phyloP scores from a whole-genome alignment of 2,797 vertebrate genomes.

The Crenichthys baileyi region DNA sequence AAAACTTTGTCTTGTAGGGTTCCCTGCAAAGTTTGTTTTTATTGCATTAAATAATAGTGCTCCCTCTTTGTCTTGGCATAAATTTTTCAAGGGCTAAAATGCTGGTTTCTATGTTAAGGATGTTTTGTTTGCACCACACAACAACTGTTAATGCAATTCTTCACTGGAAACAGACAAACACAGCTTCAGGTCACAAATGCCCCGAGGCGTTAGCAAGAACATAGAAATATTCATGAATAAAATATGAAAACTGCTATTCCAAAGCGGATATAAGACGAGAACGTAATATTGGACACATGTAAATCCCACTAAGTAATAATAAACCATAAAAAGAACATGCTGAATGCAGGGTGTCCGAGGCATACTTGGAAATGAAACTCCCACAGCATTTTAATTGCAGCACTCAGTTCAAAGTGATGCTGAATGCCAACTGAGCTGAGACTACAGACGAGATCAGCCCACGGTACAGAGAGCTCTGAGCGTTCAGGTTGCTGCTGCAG shows the following conservation, averaged over 20 bases:
- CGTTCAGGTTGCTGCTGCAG: conserved; percentile 64
- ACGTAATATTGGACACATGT: conserved; percentile 34
- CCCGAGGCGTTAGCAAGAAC: conserved; percentile 47
- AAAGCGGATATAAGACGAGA: conserved; percentile 33
- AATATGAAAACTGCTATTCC: conserved; percentile 40
- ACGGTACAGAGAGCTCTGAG: conserved; percentile 46
- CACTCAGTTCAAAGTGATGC: conserved; percentile 53
- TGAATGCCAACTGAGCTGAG: conserved; percentile 54
- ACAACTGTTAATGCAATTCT: conserved; percentile 35
- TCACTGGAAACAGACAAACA: conserved; percentile 22
- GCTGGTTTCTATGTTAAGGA: conserved; percentile 4
- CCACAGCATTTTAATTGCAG: conserved; percentile 53
- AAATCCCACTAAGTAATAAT: conserved; percentile 43
- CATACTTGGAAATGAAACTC: conserved; percentile 40
- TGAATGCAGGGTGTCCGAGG: conserved; percentile 14
- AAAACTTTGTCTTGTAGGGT: conserved; percentile 10
- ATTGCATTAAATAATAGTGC: neutral
- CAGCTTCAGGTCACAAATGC: conserved; percentile 44
- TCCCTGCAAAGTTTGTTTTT: neutral
- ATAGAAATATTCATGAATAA: conserved; percentile 59
- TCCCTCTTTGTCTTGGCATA: neutral
- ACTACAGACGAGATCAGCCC: conserved; percentile 54
- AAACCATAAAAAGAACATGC: conserved; percentile 22
- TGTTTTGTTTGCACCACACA: conserved; percentile 9
- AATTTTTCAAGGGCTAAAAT: conserved; percentile 10